phyloP scores from a whole-genome alignment of 2,113 vertebrate species.

The Tragelaphus buxtoni region DNA sequence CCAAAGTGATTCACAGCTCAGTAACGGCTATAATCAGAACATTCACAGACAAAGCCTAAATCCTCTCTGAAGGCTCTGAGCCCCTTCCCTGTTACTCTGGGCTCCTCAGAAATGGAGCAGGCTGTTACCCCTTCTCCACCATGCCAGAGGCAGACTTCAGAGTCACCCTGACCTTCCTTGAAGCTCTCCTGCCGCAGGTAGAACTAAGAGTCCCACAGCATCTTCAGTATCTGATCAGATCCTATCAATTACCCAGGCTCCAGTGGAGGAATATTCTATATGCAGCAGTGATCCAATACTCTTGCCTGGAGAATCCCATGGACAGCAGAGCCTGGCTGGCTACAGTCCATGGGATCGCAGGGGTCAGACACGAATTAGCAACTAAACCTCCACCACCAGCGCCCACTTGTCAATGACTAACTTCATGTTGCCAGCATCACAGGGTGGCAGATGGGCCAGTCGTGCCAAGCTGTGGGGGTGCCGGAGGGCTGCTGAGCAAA shows the following conservation, averaged over 20 bases:
- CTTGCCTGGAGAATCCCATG: background rate
- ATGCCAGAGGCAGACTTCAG: background rate
- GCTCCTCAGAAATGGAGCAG: background rate
- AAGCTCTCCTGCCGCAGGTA: background rate
- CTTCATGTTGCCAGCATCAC: background rate
- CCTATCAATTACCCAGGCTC: background rate
- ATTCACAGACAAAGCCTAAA: background rate
- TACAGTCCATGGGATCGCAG: background rate
- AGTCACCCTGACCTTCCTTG: background rate
- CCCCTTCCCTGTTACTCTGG: background rate
- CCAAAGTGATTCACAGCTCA: conserved; percentile 26
- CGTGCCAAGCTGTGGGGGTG: background rate
- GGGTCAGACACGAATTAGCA: background rate
- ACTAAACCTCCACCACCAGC: background rate
- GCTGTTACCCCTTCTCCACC: background rate
- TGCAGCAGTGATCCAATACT: background rate
- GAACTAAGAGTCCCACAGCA: background rate
- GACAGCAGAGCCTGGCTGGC: background rate
- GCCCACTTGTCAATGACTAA: background rate
- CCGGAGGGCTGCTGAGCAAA: background rate
- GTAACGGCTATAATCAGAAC: background rate
- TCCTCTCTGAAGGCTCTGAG: background rate
- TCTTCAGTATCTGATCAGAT: background rate
- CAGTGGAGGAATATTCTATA: background rate
- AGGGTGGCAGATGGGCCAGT: background rate